Evolutionary conservation across 2,113 vertebrate genomes (phyloP), one percentile per base, ranked within the genome.

Genomic region (Argyrosomus japonicus): DNA sequence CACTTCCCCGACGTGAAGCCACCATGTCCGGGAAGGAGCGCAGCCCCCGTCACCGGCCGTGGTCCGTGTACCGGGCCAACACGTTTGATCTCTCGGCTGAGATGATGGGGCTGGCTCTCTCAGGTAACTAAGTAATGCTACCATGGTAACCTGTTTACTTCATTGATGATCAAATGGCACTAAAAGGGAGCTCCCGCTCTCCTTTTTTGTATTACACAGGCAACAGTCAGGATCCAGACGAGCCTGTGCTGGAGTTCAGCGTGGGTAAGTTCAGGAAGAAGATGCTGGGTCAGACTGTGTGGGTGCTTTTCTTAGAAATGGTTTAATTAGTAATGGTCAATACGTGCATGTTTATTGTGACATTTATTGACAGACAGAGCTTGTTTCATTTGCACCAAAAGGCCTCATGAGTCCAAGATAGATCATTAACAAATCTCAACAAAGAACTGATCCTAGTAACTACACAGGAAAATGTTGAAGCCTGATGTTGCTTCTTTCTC

Each of bases 211-310:
- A 0, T 56, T 40, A n/a, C 88, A 76, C 90, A 99, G 98, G 98
- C 88, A 98, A 96, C 87, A 96, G 97, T 90, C 97, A 98, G 88
- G 98, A 99, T 92, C 98, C 98, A 65, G 98, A 99, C 77, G 98
- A 99, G 81, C 98, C 98, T 0, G 97, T 98, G 91, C 94, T 99
- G 93, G 98, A 99, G 95, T 99, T 99, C 89, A 99, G 98, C 85
- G 95, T 99, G 93, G 98, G 98, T 99, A 91, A 75, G 97, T 95
- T 60, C 29, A 73, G 21, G 19, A 63, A 17, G 21, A 57, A 61
- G 17, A 40, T 7, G 6, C 19, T 11, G 11, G n/a, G 25, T 57
- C 50, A 79, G 32, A 19, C 17, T 67, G 21, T 43, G 54, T 78
- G 6, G 23, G 13, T 23, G n/a, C 6, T 51, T 13, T 29, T 21